These are phyloP conservation scores for Bambusicola thoracicus DNA, from an alignment of 2,113 vertebrate genomes.

Conservation along the genomic window DNA sequence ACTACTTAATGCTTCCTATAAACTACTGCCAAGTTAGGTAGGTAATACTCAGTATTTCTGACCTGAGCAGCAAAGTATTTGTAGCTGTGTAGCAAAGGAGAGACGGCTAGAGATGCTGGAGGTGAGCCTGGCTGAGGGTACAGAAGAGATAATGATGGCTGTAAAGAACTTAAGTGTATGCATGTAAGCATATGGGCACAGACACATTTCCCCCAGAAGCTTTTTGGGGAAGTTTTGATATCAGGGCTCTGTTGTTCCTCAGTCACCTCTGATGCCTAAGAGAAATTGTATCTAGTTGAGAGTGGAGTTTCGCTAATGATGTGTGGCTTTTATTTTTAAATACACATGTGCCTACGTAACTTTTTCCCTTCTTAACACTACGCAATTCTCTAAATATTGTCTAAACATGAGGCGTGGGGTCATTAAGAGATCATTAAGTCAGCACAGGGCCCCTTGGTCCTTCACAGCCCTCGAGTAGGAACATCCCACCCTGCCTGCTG, in stretches of 20 bases:
- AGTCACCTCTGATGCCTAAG: not conserved
- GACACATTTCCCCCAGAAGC: not conserved
- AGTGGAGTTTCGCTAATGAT: not conserved
- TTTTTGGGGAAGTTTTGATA: not conserved
- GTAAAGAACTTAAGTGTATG: not conserved
- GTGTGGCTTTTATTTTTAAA: not conserved
- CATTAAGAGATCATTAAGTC: not conserved
- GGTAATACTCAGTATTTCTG: conserved; percentile 1
- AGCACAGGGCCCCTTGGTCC: not conserved
- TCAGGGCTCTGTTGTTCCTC: not conserved
- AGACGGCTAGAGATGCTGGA: not conserved
- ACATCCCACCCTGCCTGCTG: not conserved
- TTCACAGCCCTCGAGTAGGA: not conserved
- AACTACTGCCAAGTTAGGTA: conserved; percentile 34
- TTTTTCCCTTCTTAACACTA: not conserved
- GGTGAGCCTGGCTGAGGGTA: not conserved
- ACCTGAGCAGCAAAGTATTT: not conserved
- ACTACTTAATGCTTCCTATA: conserved; percentile 46
- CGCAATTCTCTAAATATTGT: not conserved
- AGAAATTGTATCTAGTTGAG: not conserved
- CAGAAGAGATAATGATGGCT: not conserved
- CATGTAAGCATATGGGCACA: not conserved
- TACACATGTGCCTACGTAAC: not conserved
- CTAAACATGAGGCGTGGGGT: not conserved
- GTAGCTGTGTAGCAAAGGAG: not conserved